Evolutionary conservation across 2,113 vertebrate genomes (phyloP), one percentile per base, ranked within the genome.

Genomic region (Steatornis caripensis): DNA sequence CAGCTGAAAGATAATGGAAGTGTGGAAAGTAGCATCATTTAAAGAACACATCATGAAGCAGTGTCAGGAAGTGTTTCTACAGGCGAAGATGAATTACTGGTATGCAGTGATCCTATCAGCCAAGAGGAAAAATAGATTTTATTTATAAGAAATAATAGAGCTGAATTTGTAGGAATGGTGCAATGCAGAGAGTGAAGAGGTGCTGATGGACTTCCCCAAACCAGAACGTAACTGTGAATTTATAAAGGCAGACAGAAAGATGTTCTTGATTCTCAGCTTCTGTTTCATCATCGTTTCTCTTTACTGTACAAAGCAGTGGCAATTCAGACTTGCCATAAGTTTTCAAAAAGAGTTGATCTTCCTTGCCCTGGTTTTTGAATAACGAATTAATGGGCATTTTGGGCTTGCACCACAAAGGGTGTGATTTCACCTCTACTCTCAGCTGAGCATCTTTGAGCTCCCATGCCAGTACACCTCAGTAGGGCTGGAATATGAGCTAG

Each of bases 111-210:
- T 77, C 26, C 75, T 36, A 49, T 37, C 71, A 86, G 75, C 74
- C 54, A 91, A 62, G 26, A 90, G 75, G 58, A 87, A 85, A 93
- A 92, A 45, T 72, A 78, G 60, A 86, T 88, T 65, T 54, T 87
- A 43, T 54, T 43, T 58, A 32, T 5, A 30, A 70, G 70, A 86
- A 88, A 49, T 30, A 65, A 11, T 5, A 83, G 66, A 62, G 4
- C 58, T 91, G 71, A 46, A 36, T 81, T 69, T 37, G 54, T 34
- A 62, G 70, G 62, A 84, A 37, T 84, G 90, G 75, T 95, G 83
- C 88, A 94, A 43, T 75, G 88, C 78, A 88, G 96, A 65, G 66
- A 46, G 60, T 55, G 60, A 57, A 70, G 43, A 54, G 58, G 32
- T 89, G 74, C 81, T 90, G 61, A 6, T 37, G 78, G 87, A 55